Percentiles rank a stretch among this genome's conserved stretches.
Conservation (phyloP, 2,888 invertebrate species). For the Lamellibrachia satsuma region DNA sequence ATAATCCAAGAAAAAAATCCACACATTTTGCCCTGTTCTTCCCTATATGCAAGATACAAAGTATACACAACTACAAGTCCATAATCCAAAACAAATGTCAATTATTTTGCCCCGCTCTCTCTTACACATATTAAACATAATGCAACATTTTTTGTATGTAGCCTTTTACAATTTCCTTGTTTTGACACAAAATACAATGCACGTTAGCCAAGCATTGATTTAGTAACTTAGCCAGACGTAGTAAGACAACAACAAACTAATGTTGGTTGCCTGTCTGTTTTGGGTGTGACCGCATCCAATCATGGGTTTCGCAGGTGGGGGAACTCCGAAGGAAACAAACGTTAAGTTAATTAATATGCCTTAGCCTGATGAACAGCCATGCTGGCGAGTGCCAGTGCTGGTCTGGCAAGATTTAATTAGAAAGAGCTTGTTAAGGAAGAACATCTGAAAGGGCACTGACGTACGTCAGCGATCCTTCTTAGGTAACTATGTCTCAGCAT, state of each 20-base stretch:
- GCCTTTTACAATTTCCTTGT: not conserved
- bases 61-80: too few relatives aligned
- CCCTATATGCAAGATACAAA: too few relatives aligned
- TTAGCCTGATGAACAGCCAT: not conserved
- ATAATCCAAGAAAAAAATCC: too few relatives aligned
- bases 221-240: not conserved
- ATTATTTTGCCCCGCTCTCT: not conserved
- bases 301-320: not conserved
- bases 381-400: not conserved
- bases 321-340: not conserved
- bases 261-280: not conserved
- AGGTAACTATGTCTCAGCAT: not conserved
- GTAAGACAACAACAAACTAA: not conserved
- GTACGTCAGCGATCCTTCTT: not conserved
- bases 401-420: not conserved
- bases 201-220: not conserved
- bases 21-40: too few relatives aligned
- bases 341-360: conserved; percentile 3
- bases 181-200: not conserved
- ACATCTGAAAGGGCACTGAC: not conserved
- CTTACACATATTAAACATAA: not conserved
- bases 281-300: not conserved
- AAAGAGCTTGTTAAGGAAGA: not conserved
- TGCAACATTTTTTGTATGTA: not conserved
- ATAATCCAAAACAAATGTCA: not conserved